phyloP scores from a whole-genome alignment of 2,113 vertebrate genomes.

The Macroglossus sobrinus region DNA sequence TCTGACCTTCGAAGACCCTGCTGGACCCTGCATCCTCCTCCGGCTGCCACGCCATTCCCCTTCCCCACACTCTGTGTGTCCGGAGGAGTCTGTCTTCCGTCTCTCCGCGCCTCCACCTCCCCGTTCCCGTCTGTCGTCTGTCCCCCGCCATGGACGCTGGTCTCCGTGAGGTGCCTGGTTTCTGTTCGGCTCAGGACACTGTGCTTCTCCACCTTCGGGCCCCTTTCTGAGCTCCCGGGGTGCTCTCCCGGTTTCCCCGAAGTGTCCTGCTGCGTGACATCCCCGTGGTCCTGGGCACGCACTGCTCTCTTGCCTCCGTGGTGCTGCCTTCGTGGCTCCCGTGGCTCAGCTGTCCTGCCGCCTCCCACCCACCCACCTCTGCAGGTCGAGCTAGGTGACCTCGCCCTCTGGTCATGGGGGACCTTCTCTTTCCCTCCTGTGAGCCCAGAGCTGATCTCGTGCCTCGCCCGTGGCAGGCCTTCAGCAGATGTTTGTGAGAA shows the following conservation, averaged over 20 bases:
- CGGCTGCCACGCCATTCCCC: not conserved
- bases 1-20: not conserved
- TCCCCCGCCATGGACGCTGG: not conserved
- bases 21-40: fast-evolving
- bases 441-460: not conserved
- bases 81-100: not conserved
- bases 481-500: not conserved
- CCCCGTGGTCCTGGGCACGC: not conserved
- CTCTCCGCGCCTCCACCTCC: not conserved
- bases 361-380: not conserved
- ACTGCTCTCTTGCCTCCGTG: not conserved
- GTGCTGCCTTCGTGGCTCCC: not conserved
- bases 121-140: no score
- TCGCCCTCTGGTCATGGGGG: not conserved
- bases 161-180: not conserved
- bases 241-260: not conserved
- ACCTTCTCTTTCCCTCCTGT: not conserved
- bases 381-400: not conserved
- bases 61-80: no score
- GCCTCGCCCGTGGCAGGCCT: not conserved
- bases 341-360: not conserved
- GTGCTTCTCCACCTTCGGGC: not conserved
- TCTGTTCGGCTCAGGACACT: not conserved
- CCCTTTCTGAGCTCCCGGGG: not conserved
- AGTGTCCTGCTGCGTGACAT: not conserved